Conservation (phyloP, 2,888 invertebrate genomes). For the Tetropium fuscum region DNA sequence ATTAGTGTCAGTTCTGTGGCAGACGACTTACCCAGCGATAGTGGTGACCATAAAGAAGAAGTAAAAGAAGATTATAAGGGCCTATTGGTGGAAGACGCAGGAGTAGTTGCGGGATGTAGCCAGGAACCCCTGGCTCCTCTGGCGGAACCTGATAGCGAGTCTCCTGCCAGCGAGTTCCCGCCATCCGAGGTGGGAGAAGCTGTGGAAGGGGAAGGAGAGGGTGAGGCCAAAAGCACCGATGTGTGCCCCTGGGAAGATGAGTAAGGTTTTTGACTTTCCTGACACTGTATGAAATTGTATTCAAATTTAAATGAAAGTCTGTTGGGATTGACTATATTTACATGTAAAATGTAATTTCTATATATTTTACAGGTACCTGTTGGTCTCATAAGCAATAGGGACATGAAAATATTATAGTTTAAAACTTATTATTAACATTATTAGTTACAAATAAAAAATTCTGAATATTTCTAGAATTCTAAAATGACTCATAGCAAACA, state of each 20-base stretch:
- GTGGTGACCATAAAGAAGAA: conserved; percentile 35
- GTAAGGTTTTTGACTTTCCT: conserved; percentile 73
- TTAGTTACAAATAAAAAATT: too few relatives aligned
- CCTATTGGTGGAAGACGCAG: conserved; percentile 40
- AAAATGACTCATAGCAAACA: too few relatives aligned
- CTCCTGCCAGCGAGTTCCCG: conserved; percentile 74
- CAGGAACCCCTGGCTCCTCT: conserved; percentile 72
- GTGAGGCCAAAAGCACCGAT: conserved; percentile 77
- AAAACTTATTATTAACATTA: too few relatives aligned
- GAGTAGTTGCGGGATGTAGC: conserved; percentile 53
- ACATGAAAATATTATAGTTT: too few relatives aligned
- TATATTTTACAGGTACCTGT: too few relatives aligned
- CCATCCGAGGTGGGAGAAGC: conserved; percentile 56
- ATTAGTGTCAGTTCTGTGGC: conserved; percentile 82
- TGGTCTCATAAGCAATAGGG: too few relatives aligned
- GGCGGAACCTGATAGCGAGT: conserved; percentile 77
- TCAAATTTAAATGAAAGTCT: conserved; percentile 1
- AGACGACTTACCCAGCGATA: conserved; percentile 67
- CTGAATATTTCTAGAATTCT: too few relatives aligned
- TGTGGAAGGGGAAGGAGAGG: conserved; percentile 49
- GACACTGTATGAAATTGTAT: conserved; percentile 16
- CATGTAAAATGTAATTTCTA: too few relatives aligned
- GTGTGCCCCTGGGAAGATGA: conserved; percentile 97
- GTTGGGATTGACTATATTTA: neutral
- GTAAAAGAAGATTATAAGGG: conserved; percentile 24